Percentiles rank a stretch among this genome's conserved stretches.
Conservation (phyloP, 2,113 vertebrate genomes). For the Mobula birostris region DNA sequence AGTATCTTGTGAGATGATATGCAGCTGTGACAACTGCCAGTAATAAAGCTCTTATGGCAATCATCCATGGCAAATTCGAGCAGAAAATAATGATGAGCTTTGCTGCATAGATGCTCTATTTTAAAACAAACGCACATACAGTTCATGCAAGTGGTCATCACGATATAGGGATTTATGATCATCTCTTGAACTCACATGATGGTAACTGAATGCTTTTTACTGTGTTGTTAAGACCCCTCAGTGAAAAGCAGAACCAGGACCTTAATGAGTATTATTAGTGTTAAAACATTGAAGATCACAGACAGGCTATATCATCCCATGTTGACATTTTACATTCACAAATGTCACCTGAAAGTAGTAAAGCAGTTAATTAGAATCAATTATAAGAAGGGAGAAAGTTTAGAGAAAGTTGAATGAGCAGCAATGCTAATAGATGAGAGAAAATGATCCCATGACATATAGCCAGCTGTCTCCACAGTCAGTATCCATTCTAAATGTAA, state of each 20-base stretch:
- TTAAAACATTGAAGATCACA: not conserved
- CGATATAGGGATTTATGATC: not conserved
- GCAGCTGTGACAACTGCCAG: not conserved
- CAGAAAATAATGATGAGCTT: not conserved
- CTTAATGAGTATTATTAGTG: not conserved
- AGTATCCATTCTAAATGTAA: constrained; percentile 54
- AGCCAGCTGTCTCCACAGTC: constrained; percentile 49
- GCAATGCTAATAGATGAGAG: not conserved
- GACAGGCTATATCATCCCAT: not conserved
- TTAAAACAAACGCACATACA: not conserved
- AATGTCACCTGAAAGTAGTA: not conserved
- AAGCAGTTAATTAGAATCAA: not conserved
- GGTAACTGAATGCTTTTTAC: not conserved
- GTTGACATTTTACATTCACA: not conserved
- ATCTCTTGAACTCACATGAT: not conserved
- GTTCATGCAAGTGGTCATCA: not conserved
- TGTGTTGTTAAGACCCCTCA: not conserved
- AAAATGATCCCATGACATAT: constrained; percentile 34
- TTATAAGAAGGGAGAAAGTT: not conserved
- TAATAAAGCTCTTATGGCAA: not conserved
- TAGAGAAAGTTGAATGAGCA: not conserved
- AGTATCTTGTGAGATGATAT: not conserved
- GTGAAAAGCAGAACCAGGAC: not conserved
- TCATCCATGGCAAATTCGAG: not conserved
- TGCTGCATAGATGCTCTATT: not conserved